Percentiles rank a stretch among this genome's conserved stretches.
Conservation (phyloP, 2,888 invertebrate species). For the Temnothorax unifasciatus region DNA sequence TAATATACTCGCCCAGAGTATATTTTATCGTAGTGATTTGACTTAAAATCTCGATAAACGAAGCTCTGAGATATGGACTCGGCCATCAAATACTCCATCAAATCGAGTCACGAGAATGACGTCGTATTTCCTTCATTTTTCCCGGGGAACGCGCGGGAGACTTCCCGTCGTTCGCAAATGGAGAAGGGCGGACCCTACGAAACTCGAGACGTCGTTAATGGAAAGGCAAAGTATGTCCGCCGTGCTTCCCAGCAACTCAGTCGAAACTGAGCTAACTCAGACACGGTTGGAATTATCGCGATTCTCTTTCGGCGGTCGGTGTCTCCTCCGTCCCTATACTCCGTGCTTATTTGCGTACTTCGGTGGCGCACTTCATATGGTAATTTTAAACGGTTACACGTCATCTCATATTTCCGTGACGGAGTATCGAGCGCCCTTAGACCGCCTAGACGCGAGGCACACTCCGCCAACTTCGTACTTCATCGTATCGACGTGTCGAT, state of each 20-base stretch:
- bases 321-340: constrained; percentile 29
- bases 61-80: neutral
- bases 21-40: neutral
- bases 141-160: constrained; percentile 12
- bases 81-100: constrained; percentile 4
- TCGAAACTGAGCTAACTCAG: constrained; percentile 45
- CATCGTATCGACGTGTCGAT: constrained; percentile 4
- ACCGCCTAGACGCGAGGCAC: constrained; percentile 16
- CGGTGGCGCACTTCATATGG: constrained; percentile 46
- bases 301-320: constrained; percentile 40
- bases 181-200: constrained; percentile 26
- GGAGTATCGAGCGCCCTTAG: neutral
- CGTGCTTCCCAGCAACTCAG: constrained; percentile 36
- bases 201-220: constrained; percentile 51
- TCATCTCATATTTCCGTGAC: constrained; percentile 55
- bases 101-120: constrained; percentile 10
- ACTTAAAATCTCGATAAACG: constrained; percentile 15
- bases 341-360: constrained; percentile 27
- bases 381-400: constrained; percentile 15
- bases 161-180: constrained; percentile 26
- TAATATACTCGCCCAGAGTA: neutral
- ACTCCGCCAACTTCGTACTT: constrained; percentile 20
- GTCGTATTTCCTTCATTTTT: constrained; percentile 34
- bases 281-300: constrained; percentile 45
- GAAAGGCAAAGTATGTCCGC: constrained; percentile 46